Base-by-base conservation (phyloP, 2,113 vertebrate genomes). In the Eidolon helvum region DNA sequence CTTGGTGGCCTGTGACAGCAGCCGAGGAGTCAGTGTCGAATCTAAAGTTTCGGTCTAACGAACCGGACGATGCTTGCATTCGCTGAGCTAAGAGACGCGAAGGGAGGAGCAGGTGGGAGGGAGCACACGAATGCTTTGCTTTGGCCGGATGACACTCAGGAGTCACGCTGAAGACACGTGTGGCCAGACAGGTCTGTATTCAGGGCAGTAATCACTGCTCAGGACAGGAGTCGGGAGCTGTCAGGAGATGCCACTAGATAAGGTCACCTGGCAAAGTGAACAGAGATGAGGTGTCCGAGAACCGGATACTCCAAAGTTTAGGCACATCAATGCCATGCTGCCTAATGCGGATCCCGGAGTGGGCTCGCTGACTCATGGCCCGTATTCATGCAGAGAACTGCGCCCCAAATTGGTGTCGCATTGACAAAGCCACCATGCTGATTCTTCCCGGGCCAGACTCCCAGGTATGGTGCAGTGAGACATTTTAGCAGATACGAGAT, bases 321-420 rank as follows among this genome's bases (percentile, higher is more conserved):
- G 35, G 21, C 4, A 0, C 26, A 1, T 0, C 7, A 61, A 59
- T 57, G 4, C 22, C 10, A n/a, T 0, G 0, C 9, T 2, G 4
- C 33, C 33, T 2, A 4, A 14, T 8, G 43, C 4, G 26, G 30
- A 57, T 45, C 30, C 35, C 43, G 12, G 30, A 55, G 4, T 38
- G 4, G 10, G 18, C 14, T 1, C 6, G 8, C 26, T 1, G 19
- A 33, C 12, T 35, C 83, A 3, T 0, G 14, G 33, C 50, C 4
- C 30, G 8, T 10, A 2, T 50, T 15, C 14, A 33, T 0, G 16
- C 16, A 7, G 5, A 53, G 22, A 18, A 6, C 16, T 30, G 3
- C 33, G 5, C 26, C n/a, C 0, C 10, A 63, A 71, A 15, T 14
- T 10, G 6, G 10, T 7, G 26, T 63, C 66, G 7, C 7, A 12